Base-by-base conservation (phyloP, 2,888 invertebrate species). In the Agrotis exclamationis region DNA sequence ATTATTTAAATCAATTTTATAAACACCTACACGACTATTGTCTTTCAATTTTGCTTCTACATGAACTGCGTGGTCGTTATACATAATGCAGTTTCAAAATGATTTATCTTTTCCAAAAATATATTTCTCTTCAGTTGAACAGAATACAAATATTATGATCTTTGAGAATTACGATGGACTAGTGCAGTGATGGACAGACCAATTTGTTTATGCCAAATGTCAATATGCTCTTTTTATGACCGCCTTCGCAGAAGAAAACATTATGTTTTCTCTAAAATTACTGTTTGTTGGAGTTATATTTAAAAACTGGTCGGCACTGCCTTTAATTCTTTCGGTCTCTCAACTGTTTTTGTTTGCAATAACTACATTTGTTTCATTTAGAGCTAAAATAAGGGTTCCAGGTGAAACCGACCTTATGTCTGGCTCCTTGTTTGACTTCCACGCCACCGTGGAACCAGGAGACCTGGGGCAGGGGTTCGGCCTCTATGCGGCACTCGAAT, bases 401-500 rank as follows among this genome's bases (percentile, higher is more conserved):
- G 11, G 9, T 7, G 18, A 14, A 48, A 69, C 74, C 81, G 89
- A 99, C 99, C 97, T 98, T 98, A 95, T 99, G 99, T 93, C 99
- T 98, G 86, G 98, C 93, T 88, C 98, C 97, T 92, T 98, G 98
- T 89, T 97, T 97, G 85, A 99, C 99, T 88, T 97, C 97, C 85
- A 96, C 97, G 77, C 98, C 98, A 95, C 98, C 98, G 95, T 99
- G 99, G 96, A 98, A 99, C 99, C 99, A 99, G 88, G 97, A 97
- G 82, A 99, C 98, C 87, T 97, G 97, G 85, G 99, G 99, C 89
- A 98, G 97, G 73, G 99, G 99, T 95, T 99, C 99, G 86, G 99
- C 99, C 91, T 98, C 98, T 90, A 99, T 99, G 92, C 98, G 97
- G 96, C 99, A 99, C 96, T 99, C 99, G 96, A 99, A 99, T 88